Evolutionary conservation across 2,888 invertebrate genomes (phyloP), one percentile per base, ranked within the genome.

Genomic region (Papilio protenor): DNA sequence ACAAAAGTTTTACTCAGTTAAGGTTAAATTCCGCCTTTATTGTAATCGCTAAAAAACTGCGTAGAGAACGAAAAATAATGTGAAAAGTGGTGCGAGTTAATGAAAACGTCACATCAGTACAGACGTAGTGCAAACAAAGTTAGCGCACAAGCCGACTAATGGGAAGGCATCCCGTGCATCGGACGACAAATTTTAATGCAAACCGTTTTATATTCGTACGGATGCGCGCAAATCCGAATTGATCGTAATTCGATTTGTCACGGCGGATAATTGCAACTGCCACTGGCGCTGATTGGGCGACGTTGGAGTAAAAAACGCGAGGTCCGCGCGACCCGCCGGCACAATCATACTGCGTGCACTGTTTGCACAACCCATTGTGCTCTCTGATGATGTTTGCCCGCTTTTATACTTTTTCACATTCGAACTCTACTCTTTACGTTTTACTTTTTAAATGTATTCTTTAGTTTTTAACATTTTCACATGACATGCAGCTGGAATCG

Each of bases 191-290:
- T 94, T 95, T 94, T 93, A 94, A 94, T 93, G 93, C 91, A 94
- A 94, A 95, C 94, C 94, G 93, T 95, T 95, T 95, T 94, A 94
- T 94, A 93, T 94, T 93, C 94, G 92, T 91, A 88, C 92, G 92
- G 89, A 94, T 92, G 91, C 92, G 92, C 91, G 90, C 94, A 94
- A 95, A 94, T 95, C 93, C 93, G 95, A 95, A 95, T 94, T 94
- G 95, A 95, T 95, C 95, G 94, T 95, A 95, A 95, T 94, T 92
- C 92, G 93, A 94, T 95, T 94, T 94, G 90, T 87, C 91, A 86
- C 89, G 86, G 91, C 91, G 90, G 94, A 94, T 94, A 94, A 94
- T 94, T 94, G 94, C 94, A 94, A 93, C 93, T 93, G 94, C 93
- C 94, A 93, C 93, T 90, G 91, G 91, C 92, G 90, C 93, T 94